Conservation (phyloP, 2,113 vertebrate genomes). For the Maccullochella peelii region DNA sequence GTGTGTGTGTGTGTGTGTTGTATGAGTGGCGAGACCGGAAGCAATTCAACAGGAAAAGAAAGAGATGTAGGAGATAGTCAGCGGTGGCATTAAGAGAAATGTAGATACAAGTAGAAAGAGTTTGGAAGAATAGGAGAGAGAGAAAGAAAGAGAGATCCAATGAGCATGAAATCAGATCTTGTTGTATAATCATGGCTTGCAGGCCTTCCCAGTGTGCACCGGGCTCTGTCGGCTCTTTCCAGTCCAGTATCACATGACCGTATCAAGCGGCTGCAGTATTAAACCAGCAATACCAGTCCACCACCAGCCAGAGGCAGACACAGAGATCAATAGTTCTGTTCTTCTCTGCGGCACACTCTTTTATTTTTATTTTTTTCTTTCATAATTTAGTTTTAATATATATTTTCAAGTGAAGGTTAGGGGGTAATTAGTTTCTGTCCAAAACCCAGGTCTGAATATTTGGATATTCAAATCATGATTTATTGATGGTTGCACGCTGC, state of each 20-base stretch:
- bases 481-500: neutral
- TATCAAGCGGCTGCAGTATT: slow-evolving; percentile 45
- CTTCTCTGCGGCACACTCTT: neutral
- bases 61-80: neutral
- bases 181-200: slow-evolving; percentile 71
- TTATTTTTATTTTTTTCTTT: neutral
- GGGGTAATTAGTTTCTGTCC: neutral
- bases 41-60: neutral
- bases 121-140: neutral
- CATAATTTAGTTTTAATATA: neutral
- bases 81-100: neutral
- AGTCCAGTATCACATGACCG: slow-evolving; percentile 64
- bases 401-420: neutral
- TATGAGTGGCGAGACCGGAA: neutral
- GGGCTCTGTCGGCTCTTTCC: slow-evolving; percentile 38
- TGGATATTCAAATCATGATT: neutral
- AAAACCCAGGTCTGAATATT: neutral
- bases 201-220: slow-evolving; percentile 63
- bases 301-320: slow-evolving; percentile 33
- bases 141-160: slow-evolving; percentile 20
- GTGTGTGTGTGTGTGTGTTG: neutral
- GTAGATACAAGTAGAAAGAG: neutral
- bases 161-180: slow-evolving; percentile 72
- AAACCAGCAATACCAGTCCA: slow-evolving; percentile 58
- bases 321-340: slow-evolving; percentile 34